Base-by-base conservation (phyloP, 2,888 invertebrate genomes). In the Zootermopsis nevadensis region DNA sequence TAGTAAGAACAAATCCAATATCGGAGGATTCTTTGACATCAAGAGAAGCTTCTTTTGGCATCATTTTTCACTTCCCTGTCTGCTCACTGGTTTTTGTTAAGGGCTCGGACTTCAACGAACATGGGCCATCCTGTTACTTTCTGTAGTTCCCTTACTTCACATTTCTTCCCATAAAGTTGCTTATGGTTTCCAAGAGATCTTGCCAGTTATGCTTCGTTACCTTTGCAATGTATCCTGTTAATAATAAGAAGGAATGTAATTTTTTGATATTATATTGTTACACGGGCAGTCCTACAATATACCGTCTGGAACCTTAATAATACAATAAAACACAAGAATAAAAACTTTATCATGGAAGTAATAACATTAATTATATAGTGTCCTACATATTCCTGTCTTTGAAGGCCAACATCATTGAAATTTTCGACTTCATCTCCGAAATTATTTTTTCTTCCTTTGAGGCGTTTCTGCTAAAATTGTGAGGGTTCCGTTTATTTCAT, bases 1-100 rank as follows among this genome's bases (percentile, higher is more conserved):
- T 27, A 27, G 79, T 33, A 79, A 79, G 66, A 66, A 66, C 79
- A 79, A 60, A 79, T 66, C 79, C 79, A 79, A 79, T 79, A 79
- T 79, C 79, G 66, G 60, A 27, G 35, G 35, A 35, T 48, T 19
- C 60, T 35, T 48, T 66, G 79, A 60, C 79, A 60, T 79, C 12
- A 74, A 79, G 66, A 60, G 60, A 38, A 79, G 60, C 30, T 55
- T 33, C 60, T 60, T 79, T 33, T 79, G 55, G n/a, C 66, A n/a
- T 66, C 79, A 79, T 79, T 79, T 79, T 79, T 79, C 79, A 79
- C 66, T 35, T 31, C 48, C 38, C 79, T 10, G 31, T 79, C 38
- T 66, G 12, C 33, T 33, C 35, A 38, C 35, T 38, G 74, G 38
- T 74, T 74, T 74, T 74, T 74, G 38, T 74, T 74, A 74, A 74